Evolutionary conservation across 2,113 vertebrate genomes (phyloP).

Genomic region (Oreochromis aureus): DNA sequence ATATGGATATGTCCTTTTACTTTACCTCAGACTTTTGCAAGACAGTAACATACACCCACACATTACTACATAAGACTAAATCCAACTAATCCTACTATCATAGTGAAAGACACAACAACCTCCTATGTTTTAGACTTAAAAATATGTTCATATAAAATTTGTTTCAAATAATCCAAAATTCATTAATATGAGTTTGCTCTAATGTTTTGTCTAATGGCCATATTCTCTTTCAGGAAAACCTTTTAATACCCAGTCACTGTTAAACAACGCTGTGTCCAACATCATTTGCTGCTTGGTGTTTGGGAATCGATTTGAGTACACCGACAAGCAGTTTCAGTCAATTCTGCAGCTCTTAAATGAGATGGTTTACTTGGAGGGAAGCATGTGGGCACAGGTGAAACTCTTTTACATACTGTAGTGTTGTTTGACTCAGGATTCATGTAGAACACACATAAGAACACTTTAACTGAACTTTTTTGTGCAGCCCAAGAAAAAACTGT

Average conservation of each 20-base stretch:
- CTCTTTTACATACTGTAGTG: neutral
- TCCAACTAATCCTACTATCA: no score
- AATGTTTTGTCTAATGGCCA: neutral
- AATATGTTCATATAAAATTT: neutral
- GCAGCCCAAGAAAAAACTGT: neutral
- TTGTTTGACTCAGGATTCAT: no score
- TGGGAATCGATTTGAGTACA: slow-evolving; percentile 42
- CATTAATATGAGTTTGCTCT: neutral
- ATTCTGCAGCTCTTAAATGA: neutral
- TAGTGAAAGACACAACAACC: no score
- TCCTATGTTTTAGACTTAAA: neutral
- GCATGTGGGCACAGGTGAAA: neutral
- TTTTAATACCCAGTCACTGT: slow-evolving; percentile 72
- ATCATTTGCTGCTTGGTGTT: no score
- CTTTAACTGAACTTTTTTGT: neutral
- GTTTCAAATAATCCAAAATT: neutral
- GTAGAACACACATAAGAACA: no score
- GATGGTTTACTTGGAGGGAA: neutral
- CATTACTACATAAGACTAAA: neutral
- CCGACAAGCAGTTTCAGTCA: neutral
- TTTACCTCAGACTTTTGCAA: neutral
- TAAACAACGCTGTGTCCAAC: slow-evolving; percentile 74
- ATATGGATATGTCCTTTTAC: neutral
- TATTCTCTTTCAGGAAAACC: slow-evolving; percentile 63
- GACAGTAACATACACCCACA: neutral